phyloP scores from a whole-genome alignment of 2,113 vertebrate genomes.

The Grammomys surdaster region DNA sequence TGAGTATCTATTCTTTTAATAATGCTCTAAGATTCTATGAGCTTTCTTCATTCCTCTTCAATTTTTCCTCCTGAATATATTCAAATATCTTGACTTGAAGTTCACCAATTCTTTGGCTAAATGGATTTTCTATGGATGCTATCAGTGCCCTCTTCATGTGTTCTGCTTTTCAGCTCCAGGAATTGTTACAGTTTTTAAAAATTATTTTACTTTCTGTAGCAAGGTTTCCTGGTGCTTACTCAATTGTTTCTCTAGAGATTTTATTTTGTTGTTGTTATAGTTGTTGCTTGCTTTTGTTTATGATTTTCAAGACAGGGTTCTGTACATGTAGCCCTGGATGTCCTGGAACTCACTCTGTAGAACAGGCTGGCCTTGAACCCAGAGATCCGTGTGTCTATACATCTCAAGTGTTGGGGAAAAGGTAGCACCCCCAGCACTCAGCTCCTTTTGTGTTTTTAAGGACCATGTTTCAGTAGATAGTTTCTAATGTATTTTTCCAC shows the following conservation, averaged over 20 bases:
- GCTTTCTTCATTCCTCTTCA: neutral
- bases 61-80: neutral
- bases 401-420: neutral
- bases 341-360: neutral
- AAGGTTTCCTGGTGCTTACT: neutral
- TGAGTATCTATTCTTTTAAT: neutral
- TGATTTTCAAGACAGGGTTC: neutral
- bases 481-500: neutral
- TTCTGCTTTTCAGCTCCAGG: neutral
- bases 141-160: neutral
- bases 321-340: neutral
- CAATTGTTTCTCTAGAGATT: neutral
- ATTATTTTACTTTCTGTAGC: neutral
- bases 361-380: neutral
- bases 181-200: neutral
- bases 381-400: neutral
- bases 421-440: rapidly evolving
- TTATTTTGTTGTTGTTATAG: neutral
- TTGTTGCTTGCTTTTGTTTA: neutral
- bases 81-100: neutral
- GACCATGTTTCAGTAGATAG: neutral
- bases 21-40: neutral
- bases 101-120: neutral
- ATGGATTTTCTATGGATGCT: neutral
- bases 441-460: neutral